Percentiles rank a stretch among this genome's conserved stretches.
These are phyloP conservation scores for Pandemis corylana DNA, from an alignment of 2,888 invertebrate genomes.

Conservation along the genomic window DNA sequence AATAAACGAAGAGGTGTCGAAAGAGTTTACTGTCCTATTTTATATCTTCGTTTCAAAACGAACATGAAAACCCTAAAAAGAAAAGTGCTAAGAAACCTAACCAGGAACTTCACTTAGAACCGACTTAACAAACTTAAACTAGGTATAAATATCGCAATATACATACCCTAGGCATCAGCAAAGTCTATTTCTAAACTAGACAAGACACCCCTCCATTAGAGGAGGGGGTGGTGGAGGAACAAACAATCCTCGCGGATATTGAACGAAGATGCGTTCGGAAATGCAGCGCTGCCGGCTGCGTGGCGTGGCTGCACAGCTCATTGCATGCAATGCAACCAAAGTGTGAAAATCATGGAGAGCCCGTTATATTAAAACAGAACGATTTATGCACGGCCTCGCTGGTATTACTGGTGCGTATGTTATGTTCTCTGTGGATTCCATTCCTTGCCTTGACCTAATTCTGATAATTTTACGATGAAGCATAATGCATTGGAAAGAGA, in stretches of 20 bases:
- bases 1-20: no score
- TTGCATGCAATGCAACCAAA: conserved; percentile 66
- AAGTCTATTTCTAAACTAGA: conserved; percentile 71
- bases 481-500: not conserved
- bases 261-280: conserved; percentile 83
- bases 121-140: conserved; percentile 1
- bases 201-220: conserved; percentile 62
- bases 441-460: not conserved
- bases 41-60: no score
- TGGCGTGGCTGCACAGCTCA: conserved; percentile 71
- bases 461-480: no score
- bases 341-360: conserved; percentile 70
- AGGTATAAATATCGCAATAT: conserved; percentile 22
- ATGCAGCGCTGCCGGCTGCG: conserved; percentile 74
- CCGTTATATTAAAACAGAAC: conserved; percentile 41
- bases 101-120: conserved; percentile 1
- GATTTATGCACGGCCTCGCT: conserved; percentile 53
- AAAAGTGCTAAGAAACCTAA: conserved; percentile 8
- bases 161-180: conserved; percentile 48
- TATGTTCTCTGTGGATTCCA: not conserved
- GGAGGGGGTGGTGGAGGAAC: conserved; percentile 57
- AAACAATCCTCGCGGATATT: conserved; percentile 84
- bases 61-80: not conserved
- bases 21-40: no score
- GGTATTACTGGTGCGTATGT: conserved; percentile 52